These are phyloP conservation scores for Micrasema minimum DNA, from an alignment of 1,140 invertebrate species.

Conservation along the genomic window DNA sequence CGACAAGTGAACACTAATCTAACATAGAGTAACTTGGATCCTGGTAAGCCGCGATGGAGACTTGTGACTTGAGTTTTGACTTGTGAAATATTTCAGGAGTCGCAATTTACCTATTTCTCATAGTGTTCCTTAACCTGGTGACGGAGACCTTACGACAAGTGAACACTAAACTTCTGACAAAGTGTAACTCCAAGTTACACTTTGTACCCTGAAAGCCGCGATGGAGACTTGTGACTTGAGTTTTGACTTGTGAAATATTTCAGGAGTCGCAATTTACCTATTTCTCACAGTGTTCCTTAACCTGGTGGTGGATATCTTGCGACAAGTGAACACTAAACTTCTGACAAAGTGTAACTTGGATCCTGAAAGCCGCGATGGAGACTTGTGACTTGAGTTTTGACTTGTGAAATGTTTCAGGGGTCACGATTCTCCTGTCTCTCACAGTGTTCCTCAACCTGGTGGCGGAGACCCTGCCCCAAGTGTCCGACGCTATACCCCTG, in stretches of 20 bases:
- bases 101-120: constrained; percentile 99
- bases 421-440: constrained; percentile 99
- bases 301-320: constrained; percentile 94
- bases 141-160: constrained; percentile 95
- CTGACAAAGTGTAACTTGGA: too few species aligned
- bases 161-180: constrained; percentile 92
- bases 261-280: constrained; percentile 99
- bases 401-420: constrained; percentile 85
- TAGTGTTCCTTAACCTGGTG: constrained; percentile 98
- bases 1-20: constrained; percentile 94
- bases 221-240: background rate
- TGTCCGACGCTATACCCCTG: constrained; percentile 93
- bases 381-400: constrained; percentile 15
- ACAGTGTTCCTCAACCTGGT: constrained; percentile 99
- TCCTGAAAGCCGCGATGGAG: too few species aligned
- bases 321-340: constrained; percentile 93
- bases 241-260: constrained; percentile 70
- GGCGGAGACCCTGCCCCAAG: constrained; percentile 94
- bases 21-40: too few species aligned
- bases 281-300: constrained; percentile 99
- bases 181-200: too few species aligned
- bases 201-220: too few species aligned
- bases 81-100: constrained; percentile 88
- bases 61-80: constrained; percentile 19
- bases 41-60: too few species aligned